Evolutionary conservation across 1,140 invertebrate species (phyloP), one percentile per base, ranked within the genome.

Genomic region (Conopomorpha cramerella): DNA sequence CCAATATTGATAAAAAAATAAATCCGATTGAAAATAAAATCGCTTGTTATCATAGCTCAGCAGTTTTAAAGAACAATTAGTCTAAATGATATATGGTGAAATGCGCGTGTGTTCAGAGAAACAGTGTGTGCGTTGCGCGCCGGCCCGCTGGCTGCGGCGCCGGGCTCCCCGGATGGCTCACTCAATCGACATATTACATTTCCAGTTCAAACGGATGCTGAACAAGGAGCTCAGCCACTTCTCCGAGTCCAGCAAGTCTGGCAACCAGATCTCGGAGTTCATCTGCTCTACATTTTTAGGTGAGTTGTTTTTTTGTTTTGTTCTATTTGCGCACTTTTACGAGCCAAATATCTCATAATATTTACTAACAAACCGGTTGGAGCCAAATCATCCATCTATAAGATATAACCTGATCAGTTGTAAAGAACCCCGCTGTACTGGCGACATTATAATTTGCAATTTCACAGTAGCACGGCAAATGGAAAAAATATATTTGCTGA

Each of bases 221-320:
- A 99, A 99, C 82, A 96, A 98, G 82, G 97, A 99, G 79, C 83
- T 99, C 51, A 98, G 93, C 67, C 96, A 98, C 77, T 99, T 99
- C 80, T 98, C 96, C 19, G 96, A 99, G 71, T 98, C 95, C 33
- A 96, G 93, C 72, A 98, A 96, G 81, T 98, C 96, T 41, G 96
- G 96, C 54, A 98, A 97, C 79, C 96, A 98, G 84, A 97, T 99
- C 59, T 98, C 96, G 18, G 96, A 99, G 73, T 99, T 97, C 78
- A 97, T 99, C 72, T 98, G 95, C 81, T 95, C 91, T 42, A 99
- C 96, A 54, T 99, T 98, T 82, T 86, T 99, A 72, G 96, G 96
- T 97, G 80, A 92, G 88, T 85, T 10, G 29, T 33, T 30, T 8
- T 16, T 28, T 15, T 14, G 4, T 37, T 40, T 38, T 19, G 29